phyloP scores from a whole-genome alignment of 1,140 invertebrate genomes.

The Pseudoatta argentina region DNA sequence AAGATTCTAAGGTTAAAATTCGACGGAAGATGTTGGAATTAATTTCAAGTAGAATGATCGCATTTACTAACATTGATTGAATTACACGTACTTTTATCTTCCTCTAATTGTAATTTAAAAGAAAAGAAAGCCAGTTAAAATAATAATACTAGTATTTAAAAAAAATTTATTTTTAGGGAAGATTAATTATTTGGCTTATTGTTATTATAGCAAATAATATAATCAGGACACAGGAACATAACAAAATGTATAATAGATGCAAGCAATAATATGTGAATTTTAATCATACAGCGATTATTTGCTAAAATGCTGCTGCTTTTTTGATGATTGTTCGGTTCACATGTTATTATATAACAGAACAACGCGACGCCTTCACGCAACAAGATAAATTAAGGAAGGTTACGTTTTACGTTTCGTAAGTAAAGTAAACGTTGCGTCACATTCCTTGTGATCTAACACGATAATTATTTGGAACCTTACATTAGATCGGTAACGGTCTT shows the following conservation, averaged over 20 bases:
- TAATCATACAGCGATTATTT: neutral
- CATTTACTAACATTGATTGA: neutral
- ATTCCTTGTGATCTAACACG: conserved; percentile 25
- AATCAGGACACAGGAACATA: neutral
- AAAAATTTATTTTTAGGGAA: neutral
- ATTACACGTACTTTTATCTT: neutral
- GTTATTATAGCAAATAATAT: neutral
- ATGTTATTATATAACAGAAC: neutral
- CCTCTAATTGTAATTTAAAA: neutral
- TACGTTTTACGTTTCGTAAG: neutral
- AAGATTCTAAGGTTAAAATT: conserved; percentile 10
- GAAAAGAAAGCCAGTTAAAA: neutral
- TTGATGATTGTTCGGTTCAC: neutral
- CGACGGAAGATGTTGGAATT: neutral
- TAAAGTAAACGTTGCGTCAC: conserved; percentile 29
- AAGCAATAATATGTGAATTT: neutral
- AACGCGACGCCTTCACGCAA: neutral
- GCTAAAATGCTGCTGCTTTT: neutral
- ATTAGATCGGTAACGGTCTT: conserved; percentile 33
- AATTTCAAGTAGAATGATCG: neutral
- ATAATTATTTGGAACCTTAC: neutral
- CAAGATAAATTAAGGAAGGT: neutral
- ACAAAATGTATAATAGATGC: neutral
- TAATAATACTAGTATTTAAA: neutral
- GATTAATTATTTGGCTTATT: neutral